Evolutionary conservation across 2,113 vertebrate genomes (phyloP), one percentile per base, ranked within the genome.

Genomic region (Garra rufa): DNA sequence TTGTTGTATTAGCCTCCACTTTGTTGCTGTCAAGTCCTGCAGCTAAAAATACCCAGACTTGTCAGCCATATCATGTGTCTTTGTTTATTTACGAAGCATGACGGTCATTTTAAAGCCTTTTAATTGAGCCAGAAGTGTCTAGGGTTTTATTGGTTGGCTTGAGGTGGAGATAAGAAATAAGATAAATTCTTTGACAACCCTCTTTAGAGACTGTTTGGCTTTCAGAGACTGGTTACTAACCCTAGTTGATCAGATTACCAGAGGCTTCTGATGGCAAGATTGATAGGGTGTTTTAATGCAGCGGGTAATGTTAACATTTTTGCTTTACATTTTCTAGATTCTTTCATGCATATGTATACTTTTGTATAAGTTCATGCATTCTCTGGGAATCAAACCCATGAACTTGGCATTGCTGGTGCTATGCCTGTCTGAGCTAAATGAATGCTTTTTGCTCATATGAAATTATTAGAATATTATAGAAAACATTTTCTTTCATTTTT

Each of bases 31-130:
- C 55, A 79, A 7, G 34, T 63, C 57, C 17, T 76, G 38, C 43
- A 43, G 63, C 46, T 82, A 86, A 82, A 88, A 79, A 84, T 86
- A 86, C 7, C 34, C 74, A 19, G 6, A 30, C 4, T 9, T 9
- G 11, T 82, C 75, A 85, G 71, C 21, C 79, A 41, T 52, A 83
- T 88, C 59, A 86, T 85, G 70, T 69, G 69, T 28, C 83, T 88
- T 70, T 85, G 71, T 87, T 85, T 87, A 83, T 81, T 88, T 75
- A 59, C 19, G 28, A 52, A 82, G 0, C 84, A 9, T 17, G 76
- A 26, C 71, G 61, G 9, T 69, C 74, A 44, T 82, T 85, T 78
- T 82, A 63, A 85, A 75, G 43, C 61, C 1, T 3, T 15, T 65
- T 46, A 34, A 73, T 28, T 61, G 38, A 59, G 67, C 74, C 79